Evolutionary conservation across 2,797 vertebrate species (phyloP), one percentile per base, ranked within the genome.

Genomic region (Ctenochaetus hawaiiensis): DNA sequence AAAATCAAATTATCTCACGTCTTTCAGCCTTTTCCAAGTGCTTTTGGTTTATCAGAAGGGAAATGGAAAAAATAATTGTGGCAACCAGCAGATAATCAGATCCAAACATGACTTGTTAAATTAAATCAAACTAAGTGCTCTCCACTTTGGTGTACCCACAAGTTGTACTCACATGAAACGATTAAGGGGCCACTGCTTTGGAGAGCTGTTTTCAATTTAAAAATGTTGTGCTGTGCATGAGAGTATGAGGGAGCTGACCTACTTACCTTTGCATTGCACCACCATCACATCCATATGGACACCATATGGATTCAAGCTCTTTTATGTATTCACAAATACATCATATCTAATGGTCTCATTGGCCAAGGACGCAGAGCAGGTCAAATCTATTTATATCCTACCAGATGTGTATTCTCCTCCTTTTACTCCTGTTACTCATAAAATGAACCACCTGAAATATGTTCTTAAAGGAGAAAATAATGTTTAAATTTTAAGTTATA

Each of bases 281-380:
- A 26, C 41, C 73, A 80, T 72, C 69, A 57, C 8, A 74, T 61
- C 54, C 86, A 87, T 74, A 75, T 82, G 78, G 83, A 63, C 9
- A 1, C 48, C 85, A 84, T 54, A 70, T 14, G 52, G 41, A 69
- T 22, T 37, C 45, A 41, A 37, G 39, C 34, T 63, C 18, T 59
- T 10, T 48, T 12, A 53, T 22, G 37, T 45, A 58, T 63, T 59
- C 57, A 62, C 39, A 48, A 60, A 75, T 60, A 77, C 62, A 68
- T 80, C 56, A 80, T 17, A 51, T 60, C 5, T 52, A 44, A 23
- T 22, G 5, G 8, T 80, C 72, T 39, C 48, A 44, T 23, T 14
- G 37, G 45, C 30, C 17, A 16, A 13, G 71, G 48, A n/a, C 39
- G 16, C 44, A n/a, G 20, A 81, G 43, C 63, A 18, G 37, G 56